Evolutionary conservation across 2,888 invertebrate genomes (phyloP).

Genomic region (Microdon myrmicae): DNA sequence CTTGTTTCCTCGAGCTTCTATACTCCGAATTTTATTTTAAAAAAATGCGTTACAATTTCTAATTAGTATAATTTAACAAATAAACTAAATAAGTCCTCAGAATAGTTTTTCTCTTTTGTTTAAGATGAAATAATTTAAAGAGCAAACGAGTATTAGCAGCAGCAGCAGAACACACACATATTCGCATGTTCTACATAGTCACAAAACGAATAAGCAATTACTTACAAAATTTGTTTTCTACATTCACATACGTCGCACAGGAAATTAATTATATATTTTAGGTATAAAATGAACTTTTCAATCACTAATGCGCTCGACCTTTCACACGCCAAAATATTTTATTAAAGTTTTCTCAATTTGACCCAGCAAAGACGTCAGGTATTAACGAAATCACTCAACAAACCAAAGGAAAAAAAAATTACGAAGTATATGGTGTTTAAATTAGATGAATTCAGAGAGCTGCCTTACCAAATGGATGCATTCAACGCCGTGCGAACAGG

Average conservation of each 20-base stretch:
- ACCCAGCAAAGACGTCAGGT: slow-evolving; percentile 45
- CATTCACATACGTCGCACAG: slow-evolving; percentile 22
- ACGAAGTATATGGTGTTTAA: slow-evolving; percentile 15
- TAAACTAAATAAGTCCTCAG: no score
- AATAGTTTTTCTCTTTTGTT: no score
- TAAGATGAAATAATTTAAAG: neutral
- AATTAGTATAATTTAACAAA: no score
- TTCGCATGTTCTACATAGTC: slow-evolving; percentile 23
- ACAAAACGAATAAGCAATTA: slow-evolving; percentile 25
- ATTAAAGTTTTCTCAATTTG: slow-evolving; percentile 38
- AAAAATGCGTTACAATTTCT: no score
- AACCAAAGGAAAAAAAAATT: slow-evolving; percentile 18
- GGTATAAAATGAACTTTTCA: slow-evolving; percentile 20
- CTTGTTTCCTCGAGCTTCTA: neutral
- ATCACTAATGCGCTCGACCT: slow-evolving; percentile 30
- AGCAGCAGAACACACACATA: slow-evolving; percentile 34
- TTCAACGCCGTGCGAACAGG: no score
- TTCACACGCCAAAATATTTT: slow-evolving; percentile 37
- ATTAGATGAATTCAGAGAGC: slow-evolving; percentile 11
- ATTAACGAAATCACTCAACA: slow-evolving; percentile 46
- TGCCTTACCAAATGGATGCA: no score
- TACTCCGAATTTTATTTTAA: neutral
- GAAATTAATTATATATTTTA: slow-evolving; percentile 25
- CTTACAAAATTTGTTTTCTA: slow-evolving; percentile 16
- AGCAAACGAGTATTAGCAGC: slow-evolving; percentile 16